Percentiles rank a stretch among this genome's conserved stretches.
These are phyloP conservation scores for Albula goreensis DNA, from an alignment of 2,113 vertebrate genomes.

Conservation along the genomic window DNA sequence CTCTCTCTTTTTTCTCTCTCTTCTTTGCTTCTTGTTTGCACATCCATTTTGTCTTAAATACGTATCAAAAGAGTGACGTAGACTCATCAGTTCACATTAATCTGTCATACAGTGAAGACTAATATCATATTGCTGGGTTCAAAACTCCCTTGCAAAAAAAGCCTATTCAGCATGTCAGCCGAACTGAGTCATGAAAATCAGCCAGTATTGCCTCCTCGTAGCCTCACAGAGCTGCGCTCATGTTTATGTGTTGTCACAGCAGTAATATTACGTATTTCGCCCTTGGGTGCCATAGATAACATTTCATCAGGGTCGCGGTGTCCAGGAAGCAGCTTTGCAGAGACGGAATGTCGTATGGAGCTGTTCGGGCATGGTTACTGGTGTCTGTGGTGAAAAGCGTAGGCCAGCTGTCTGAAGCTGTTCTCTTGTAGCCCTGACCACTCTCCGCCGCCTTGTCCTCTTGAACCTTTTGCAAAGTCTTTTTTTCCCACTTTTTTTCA, in stretches of 20 bases:
- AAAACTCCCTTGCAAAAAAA: not conserved
- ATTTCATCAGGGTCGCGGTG: not conserved
- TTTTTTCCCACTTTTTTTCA: conserved; percentile 64
- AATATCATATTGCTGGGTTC: not conserved
- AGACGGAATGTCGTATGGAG: not conserved
- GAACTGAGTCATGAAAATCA: not conserved
- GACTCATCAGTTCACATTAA: not conserved
- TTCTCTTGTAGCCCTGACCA: not conserved
- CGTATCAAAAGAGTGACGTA: not conserved
- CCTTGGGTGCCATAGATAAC: not conserved
- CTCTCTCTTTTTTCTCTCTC: conserved; percentile 30
- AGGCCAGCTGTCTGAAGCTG: not conserved
- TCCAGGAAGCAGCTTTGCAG: not conserved
- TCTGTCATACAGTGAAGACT: not conserved
- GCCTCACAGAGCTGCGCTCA: not conserved
- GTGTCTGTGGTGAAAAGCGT: not conserved
- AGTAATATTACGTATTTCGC: not conserved
- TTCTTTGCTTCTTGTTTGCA: not conserved
- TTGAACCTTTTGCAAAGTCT: conserved; percentile 73
- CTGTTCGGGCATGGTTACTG: not conserved
- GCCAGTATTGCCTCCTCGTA: not conserved
- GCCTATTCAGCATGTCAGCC: not conserved
- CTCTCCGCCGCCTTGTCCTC: conserved; percentile 11
- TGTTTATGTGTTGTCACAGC: not conserved
- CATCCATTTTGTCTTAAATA: conserved; percentile 20